Evolutionary conservation across 2,888 invertebrate genomes (phyloP).

Genomic region (Patella caerulea): DNA sequence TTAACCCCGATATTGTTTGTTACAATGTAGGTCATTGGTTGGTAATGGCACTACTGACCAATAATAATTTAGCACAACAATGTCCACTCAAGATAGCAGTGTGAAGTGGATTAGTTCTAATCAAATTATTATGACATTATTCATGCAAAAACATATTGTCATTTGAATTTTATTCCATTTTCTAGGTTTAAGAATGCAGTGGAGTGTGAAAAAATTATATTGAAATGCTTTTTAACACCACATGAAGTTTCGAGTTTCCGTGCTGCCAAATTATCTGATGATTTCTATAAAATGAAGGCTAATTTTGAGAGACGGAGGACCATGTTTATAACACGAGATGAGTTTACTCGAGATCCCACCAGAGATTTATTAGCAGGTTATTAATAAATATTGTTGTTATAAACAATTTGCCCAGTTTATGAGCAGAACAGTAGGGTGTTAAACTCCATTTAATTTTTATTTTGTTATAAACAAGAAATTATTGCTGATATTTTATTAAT

Average conservation of each 20-base stretch:
- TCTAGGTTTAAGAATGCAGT: constrained; percentile 69
- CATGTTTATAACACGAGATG: constrained; percentile 50
- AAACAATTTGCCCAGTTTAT: no score
- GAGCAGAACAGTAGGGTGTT: no score
- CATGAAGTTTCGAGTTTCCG: constrained; percentile 68
- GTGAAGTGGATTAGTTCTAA: no score
- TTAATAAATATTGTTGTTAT: background rate
- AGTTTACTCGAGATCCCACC: constrained; percentile 58
- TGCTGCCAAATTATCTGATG: constrained; percentile 67
- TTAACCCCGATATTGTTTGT: no score
- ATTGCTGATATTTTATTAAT: no score
- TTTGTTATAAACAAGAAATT: no score
- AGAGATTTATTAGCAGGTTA: constrained; percentile 51
- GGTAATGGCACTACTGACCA: no score
- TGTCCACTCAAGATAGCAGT: no score
- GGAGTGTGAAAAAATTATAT: constrained; percentile 69
- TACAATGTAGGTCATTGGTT: no score
- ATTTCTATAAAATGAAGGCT: constrained; percentile 65
- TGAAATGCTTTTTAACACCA: constrained; percentile 63
- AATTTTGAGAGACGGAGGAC: constrained; percentile 62
- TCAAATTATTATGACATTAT: no score
- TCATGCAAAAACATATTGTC: background rate
- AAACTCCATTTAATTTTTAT: no score
- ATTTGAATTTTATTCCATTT: background rate
- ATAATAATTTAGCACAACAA: no score